A percentile compares a stretch with the other conserved stretches of the same genome.
Conservation (phyloP, 2,113 vertebrate species). For the Vulpes lagopus region DNA sequence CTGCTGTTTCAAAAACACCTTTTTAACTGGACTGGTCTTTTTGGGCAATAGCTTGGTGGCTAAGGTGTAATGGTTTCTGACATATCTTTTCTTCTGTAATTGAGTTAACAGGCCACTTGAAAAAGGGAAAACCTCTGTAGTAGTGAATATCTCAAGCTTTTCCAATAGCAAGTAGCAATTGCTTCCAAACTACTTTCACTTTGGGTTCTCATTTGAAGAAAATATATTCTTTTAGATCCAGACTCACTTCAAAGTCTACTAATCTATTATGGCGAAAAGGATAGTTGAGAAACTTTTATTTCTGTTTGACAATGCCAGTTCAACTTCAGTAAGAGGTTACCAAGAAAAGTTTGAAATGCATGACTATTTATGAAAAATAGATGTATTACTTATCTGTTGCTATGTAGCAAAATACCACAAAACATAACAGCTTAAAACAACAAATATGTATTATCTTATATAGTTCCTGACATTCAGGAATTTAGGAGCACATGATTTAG, state of each 20-base stretch:
- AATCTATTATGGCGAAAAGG: not conserved
- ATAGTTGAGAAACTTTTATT: not conserved
- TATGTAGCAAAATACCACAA: not conserved
- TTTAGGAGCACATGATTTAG: not conserved
- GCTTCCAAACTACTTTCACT: not conserved
- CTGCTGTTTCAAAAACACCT: not conserved
- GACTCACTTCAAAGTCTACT: not conserved
- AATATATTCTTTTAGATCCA: slow-evolving; percentile 37
- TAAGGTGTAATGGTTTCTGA: not conserved
- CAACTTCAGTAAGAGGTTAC: not conserved
- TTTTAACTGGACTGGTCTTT: not conserved
- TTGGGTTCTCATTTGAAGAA: slow-evolving; percentile 20
- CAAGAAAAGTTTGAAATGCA: slow-evolving; percentile 35
- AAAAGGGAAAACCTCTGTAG: not conserved
- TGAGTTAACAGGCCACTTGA: not conserved
- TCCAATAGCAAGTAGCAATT: not conserved
- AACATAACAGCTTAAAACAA: not conserved
- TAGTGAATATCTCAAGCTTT: not conserved
- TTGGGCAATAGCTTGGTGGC: not conserved
- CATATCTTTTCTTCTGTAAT: not conserved
- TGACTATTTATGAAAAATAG: not conserved
- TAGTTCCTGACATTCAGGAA: not conserved
- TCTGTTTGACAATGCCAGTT: not conserved
- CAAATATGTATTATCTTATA: not conserved
- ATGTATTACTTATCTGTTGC: not conserved